A percentile compares a stretch with the other conserved stretches of the same genome.
phyloP scores from a whole-genome alignment of 2,113 vertebrate species.

The Melanostigma gelatinosum region DNA sequence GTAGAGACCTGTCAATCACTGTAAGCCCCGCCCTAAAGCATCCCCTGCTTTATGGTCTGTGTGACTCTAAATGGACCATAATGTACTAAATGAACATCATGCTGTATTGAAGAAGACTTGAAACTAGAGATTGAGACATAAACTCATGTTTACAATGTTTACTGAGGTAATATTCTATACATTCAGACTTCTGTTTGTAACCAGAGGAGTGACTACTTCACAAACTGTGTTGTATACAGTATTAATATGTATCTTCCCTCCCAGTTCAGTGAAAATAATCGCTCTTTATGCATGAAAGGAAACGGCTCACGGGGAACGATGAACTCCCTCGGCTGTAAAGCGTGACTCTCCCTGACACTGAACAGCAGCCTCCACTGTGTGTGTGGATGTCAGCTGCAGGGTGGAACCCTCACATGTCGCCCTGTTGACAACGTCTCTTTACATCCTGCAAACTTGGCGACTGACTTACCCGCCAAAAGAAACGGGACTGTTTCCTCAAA shows the following conservation, averaged over 20 bases:
- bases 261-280: constrained; percentile 47
- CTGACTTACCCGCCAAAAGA: constrained; percentile 4
- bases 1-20: too few relatives aligned
- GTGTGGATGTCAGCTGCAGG: constrained; percentile 41
- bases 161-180: too few relatives aligned
- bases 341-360: constrained; percentile 24
- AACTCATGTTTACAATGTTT: too few relatives aligned
- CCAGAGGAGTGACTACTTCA: too few relatives aligned
- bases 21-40: too few relatives aligned
- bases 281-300: constrained; percentile 38
- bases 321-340: constrained; percentile 27
- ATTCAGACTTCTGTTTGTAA: too few relatives aligned
- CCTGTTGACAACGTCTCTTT: constrained; percentile 36
- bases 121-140: too few relatives aligned
- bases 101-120: too few relatives aligned
- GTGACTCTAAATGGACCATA: too few relatives aligned
- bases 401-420: constrained; percentile 37
- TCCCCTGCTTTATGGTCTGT: too few relatives aligned
- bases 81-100: too few relatives aligned
- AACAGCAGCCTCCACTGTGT: constrained; percentile 26
- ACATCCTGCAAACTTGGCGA: constrained; percentile 29
- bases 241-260: not conserved
- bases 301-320: constrained; percentile 31
- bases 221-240: not conserved
- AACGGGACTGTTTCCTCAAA: constrained; percentile 16